These are phyloP conservation scores for Nanger granti DNA, from an alignment of 2,113 vertebrate species.

Conservation along the genomic window DNA sequence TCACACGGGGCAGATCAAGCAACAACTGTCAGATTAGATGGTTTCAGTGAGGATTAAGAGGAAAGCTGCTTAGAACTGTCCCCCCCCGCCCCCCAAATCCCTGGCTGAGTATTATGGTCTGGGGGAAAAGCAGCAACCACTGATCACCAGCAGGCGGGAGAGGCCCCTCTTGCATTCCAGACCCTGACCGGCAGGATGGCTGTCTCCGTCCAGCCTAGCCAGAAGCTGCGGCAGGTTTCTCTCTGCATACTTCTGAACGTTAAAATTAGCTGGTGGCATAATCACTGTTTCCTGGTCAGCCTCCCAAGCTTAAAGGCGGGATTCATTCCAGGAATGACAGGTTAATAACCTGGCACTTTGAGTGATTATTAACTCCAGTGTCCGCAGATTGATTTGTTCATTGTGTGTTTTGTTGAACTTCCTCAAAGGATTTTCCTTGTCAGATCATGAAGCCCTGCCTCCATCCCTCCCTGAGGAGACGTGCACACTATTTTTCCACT, in stretches of 20 bases:
- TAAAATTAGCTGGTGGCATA: neutral
- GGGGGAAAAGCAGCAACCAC: neutral
- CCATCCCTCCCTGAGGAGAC: constrained; percentile 50
- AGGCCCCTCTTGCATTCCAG: constrained; percentile 6
- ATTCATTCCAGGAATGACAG: constrained; percentile 30
- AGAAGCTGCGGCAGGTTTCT: accelerated
- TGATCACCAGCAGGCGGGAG: neutral
- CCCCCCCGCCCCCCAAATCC: neutral
- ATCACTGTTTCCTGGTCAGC: neutral
- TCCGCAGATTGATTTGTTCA: constrained; percentile 47
- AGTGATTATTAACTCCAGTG: constrained; percentile 34
- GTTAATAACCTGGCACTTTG: constrained; percentile 44
- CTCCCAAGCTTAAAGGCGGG: neutral
- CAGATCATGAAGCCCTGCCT: constrained; percentile 12
- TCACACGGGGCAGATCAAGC: neutral
- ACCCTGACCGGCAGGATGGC: neutral
- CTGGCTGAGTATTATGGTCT: neutral
- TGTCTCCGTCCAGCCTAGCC: neutral
- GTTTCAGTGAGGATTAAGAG: neutral
- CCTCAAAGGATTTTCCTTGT: constrained; percentile 47
- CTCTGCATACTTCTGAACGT: neutral
- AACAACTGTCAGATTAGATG: neutral
- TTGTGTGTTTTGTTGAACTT: neutral
- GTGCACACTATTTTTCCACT: constrained; percentile 8
- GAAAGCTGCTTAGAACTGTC: neutral